phyloP scores from a whole-genome alignment of 2,113 vertebrate genomes.

The Gadus macrocephalus region DNA sequence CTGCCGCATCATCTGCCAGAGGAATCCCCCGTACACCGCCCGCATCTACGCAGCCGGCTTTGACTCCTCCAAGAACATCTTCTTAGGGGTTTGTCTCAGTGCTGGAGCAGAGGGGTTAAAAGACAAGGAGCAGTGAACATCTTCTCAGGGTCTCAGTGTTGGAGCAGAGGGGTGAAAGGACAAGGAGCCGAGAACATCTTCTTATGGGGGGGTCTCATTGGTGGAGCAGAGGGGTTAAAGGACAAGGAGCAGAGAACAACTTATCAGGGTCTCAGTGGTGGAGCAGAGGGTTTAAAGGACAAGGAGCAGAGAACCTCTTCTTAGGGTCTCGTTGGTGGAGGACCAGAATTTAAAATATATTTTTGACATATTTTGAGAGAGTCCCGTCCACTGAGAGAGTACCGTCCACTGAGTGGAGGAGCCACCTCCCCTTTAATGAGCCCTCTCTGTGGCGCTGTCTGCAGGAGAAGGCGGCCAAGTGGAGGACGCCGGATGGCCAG shows the following conservation, averaged over 20 bases:
- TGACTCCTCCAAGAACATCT: conserved; percentile 54
- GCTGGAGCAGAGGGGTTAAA: too few relatives aligned
- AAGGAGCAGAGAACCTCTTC: conserved; percentile 43
- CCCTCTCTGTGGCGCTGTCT: not conserved
- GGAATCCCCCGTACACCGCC: conserved; percentile 85
- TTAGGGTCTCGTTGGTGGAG: conserved; percentile 67
- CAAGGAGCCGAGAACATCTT: conserved; percentile 25
- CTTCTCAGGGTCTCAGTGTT: conserved; percentile 74
- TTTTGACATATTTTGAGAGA: too few relatives aligned
- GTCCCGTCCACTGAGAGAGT: too few relatives aligned
- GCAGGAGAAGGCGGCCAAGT: conserved; percentile 93
- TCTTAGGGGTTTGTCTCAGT: conserved; percentile 81
- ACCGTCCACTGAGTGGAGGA: not conserved
- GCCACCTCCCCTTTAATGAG: not conserved
- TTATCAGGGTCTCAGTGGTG: conserved; percentile 74
- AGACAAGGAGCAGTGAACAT: too few relatives aligned
- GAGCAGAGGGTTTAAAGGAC: too few relatives aligned
- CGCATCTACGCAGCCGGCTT: conserved; percentile 93
- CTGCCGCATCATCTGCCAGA: conserved; percentile 92
- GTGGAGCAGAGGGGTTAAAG: too few relatives aligned
- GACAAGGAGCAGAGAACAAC: too few relatives aligned
- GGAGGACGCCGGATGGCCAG: conserved; percentile 86
- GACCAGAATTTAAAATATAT: too few relatives aligned
- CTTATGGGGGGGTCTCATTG: conserved; percentile 84
- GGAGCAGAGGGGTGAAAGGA: too few relatives aligned